phyloP scores from a whole-genome alignment of 2,888 invertebrate genomes.

The Hyalella azteca region DNA sequence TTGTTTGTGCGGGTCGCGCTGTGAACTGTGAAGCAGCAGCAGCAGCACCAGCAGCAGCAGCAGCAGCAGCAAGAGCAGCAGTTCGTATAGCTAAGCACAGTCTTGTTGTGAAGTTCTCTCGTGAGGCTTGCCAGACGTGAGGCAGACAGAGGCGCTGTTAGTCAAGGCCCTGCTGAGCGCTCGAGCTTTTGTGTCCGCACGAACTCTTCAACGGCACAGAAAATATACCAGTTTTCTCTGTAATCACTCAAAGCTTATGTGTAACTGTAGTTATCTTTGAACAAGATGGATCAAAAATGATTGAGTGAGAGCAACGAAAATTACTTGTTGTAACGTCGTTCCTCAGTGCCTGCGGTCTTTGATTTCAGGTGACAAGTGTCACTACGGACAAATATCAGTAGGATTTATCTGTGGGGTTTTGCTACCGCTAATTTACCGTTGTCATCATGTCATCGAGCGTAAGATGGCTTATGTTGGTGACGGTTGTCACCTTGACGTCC shows the following conservation, averaged over 20 bases:
- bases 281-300: no score
- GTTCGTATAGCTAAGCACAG: no score
- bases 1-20: constrained; percentile 23
- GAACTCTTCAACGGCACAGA: no score
- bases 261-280: no score
- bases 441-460: not conserved
- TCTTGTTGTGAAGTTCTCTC: constrained; percentile 23
- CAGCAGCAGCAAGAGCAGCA: not conserved
- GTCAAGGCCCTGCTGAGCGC: constrained; percentile 29
- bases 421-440: not conserved
- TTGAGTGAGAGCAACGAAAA: no score
- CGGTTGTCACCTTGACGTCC: not conserved
- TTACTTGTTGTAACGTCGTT: no score
- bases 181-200: not conserved
- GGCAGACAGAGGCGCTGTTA: not conserved
- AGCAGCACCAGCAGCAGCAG: not conserved
- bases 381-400: no score
- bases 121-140: constrained; percentile 29
- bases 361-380: no score
- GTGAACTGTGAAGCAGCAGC: constrained; percentile 9
- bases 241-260: no score
- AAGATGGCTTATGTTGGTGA: not conserved
- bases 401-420: not conserved
- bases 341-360: no score
- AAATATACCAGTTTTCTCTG: no score